These are phyloP conservation scores for Capricornis sumatraensis DNA, from an alignment of 2,113 vertebrate genomes.

Conservation along the genomic window DNA sequence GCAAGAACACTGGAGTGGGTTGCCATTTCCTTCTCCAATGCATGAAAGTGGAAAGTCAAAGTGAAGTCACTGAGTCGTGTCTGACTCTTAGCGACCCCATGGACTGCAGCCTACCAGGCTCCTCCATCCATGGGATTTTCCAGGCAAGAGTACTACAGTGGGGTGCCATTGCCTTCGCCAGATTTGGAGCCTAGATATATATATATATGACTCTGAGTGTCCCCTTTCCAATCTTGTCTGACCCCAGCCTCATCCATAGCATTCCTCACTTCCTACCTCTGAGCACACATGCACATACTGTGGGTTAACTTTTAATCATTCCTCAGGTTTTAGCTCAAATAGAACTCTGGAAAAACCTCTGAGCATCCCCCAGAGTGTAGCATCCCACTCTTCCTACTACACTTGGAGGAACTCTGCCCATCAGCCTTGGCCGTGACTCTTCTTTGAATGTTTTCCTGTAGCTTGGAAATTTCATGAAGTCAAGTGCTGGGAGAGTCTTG, in stretches of 20 bases:
- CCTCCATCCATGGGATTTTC: no score
- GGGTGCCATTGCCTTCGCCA: neutral
- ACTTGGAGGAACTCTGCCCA: neutral
- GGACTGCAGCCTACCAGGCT: no score
- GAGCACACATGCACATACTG: neutral
- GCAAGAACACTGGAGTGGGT: no score
- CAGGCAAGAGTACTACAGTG: no score
- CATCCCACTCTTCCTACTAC: neutral
- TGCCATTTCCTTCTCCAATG: no score
- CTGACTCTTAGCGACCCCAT: no score
- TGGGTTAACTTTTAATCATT: slow-evolving; percentile 3
- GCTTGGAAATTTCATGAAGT: neutral
- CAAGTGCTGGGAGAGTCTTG: neutral
- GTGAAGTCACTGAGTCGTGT: no score
- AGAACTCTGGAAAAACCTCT: neutral
- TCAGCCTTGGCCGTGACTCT: neutral
- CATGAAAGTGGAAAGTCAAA: no score
- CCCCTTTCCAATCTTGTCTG: neutral
- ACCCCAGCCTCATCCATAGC: neutral
- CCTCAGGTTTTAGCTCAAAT: neutral
- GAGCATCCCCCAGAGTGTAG: neutral
- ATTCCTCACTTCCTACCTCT: neutral
- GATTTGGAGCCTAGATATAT: neutral
- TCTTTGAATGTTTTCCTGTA: neutral
- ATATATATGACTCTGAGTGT: neutral